Base-by-base conservation (phyloP, 2,888 invertebrate species). In the Metalampra italica region DNA sequence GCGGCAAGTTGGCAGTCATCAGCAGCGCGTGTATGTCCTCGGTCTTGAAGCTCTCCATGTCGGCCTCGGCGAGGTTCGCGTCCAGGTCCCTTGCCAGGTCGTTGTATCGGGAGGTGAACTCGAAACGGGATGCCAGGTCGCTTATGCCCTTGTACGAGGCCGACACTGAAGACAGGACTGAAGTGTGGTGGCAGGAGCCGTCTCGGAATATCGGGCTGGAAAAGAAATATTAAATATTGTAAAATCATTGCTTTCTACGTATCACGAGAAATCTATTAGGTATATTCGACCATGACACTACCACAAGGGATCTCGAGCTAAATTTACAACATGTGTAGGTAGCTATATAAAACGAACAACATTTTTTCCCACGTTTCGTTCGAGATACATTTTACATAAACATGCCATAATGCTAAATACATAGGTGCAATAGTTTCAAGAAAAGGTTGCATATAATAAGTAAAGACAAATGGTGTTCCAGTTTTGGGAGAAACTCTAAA, bases 31-130 rank as follows among this genome's bases (percentile, higher is more conserved):
- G 96, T 65, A 97, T 97, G 73, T 97, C 97, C 83, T 97, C 95
- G 15, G 96, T 95, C 61, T 94, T 93, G 85, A 97, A 97, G 79
- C 96, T 96, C 82, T 97, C 97, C 95, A 97, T 97, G 83, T 97
- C 97, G 50, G 97, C 96, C 84, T 97, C 96, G 39, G 97, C 97
- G 68, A 97, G 91, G 82, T 97, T 97, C 54, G 96, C 97, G 85
- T 97, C 97, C 84, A 97, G 91, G 79, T 97, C 96, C 75, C 95
- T 92, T 37, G 96, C 94, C 71, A 97, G 89, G 74, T 95, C 95
- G 82, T 97, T 96, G 80, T 97, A 96, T 69, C 95, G 94, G 40
- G 92, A 91, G 9, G 86, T 85, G 71, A 85, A 89, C 60, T 89
- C 89, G 71, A 89, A 87, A 49, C 85, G 80, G 37, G 90, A 87